Conservation (phyloP, 2,113 vertebrate species). For the Halcyon malimbica region DNA sequence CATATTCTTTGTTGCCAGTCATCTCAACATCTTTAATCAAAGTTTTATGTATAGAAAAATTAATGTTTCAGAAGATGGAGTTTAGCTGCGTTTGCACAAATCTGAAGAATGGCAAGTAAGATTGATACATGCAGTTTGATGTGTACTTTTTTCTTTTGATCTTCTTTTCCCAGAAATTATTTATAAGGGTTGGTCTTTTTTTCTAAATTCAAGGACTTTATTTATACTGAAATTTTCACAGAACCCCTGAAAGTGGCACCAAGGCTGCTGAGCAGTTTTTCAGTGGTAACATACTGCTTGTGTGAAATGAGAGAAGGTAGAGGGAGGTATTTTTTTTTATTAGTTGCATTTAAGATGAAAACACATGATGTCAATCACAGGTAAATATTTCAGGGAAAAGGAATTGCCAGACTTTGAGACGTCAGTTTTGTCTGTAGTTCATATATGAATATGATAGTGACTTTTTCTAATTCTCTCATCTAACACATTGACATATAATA, state of each 20-base stretch:
- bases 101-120: background rate
- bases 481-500: background rate
- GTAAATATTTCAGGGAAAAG: background rate
- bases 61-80: background rate
- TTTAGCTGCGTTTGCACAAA: background rate
- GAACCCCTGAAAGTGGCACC: background rate
- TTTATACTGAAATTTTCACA: background rate
- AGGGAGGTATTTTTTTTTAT: background rate
- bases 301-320: background rate
- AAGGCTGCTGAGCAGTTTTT: background rate
- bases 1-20: background rate
- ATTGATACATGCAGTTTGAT: background rate
- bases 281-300: background rate
- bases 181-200: background rate
- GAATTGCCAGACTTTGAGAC: background rate
- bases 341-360: background rate
- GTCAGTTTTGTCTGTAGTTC: background rate
- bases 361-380: background rate
- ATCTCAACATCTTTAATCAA: background rate
- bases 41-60: background rate
- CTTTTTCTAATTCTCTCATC: background rate
- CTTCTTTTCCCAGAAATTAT: constrained; percentile 5
- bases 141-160: background rate
- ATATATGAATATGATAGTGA: background rate
- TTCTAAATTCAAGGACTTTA: background rate